Base-by-base conservation (phyloP, 2,113 vertebrate species). In the Carlito syrichta region DNA sequence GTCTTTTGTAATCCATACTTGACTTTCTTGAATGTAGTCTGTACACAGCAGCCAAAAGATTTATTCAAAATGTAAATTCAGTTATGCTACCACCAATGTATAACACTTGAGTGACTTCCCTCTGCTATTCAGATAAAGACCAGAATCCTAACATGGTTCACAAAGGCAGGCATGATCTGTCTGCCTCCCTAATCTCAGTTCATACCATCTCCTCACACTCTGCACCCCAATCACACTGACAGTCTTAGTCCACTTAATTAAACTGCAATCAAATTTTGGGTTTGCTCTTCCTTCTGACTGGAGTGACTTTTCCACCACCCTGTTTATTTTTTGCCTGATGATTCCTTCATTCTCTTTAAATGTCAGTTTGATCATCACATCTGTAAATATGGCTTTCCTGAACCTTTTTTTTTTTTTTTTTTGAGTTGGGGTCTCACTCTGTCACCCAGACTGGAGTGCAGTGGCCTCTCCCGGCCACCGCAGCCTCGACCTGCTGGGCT, bases 21-120 rank as follows among this genome's bases (percentile, higher is more conserved):
- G 95, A 93, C 54, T 48, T 86, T n/a, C 68, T 89, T 88, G 54
- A 62, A 32, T 77, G 68, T 50, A 74, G 86, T 74, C 8, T 77
- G 38, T 74, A 38, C 7, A 58, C 25, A 78, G 23, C 22, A 62
- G 43, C 66, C 48, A 38, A 83, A 52, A 35, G 48, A 62, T 73
- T 52, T 91, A 85, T 88, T 86, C 77, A 91, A 66, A 88, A 93
- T 76, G 54, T 22, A 93, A 91, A 94, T 85, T 27, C 0, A 0
- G 77, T 83, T 50, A 83, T 17, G 62, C 9, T 40, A 43, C 66
- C 22, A 23, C 71, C 35, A 8, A 19, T 86, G 93, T 92, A 6
- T 27, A 81, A 38, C 40, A 12, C 45, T 71, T 40, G 22, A 48
- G 22, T 86, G 93, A 71, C 73, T 69, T 88, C 85, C 13, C 35